Conservation (phyloP, 2,113 vertebrate species). For the Nerophis lumbriciformis region DNA sequence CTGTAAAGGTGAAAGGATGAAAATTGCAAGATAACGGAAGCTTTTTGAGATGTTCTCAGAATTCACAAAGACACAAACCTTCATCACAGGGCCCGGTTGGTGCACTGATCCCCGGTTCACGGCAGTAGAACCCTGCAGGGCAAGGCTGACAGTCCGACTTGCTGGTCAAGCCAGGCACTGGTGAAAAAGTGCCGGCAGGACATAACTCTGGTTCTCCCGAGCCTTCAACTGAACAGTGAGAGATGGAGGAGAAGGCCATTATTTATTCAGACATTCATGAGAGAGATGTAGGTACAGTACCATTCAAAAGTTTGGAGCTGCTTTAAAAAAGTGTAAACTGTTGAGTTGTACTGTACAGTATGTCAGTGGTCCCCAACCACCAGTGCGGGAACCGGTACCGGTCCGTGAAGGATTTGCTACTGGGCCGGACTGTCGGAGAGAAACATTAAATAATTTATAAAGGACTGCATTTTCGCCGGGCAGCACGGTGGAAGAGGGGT, state of each 20-base stretch:
- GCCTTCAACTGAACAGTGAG: slow-evolving; percentile 67
- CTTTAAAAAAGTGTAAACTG: too few species aligned
- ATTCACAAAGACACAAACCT: slow-evolving; percentile 59
- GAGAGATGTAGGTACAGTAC: neutral
- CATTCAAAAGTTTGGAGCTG: too few species aligned
- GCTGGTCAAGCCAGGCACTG: slow-evolving; percentile 55
- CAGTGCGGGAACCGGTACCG: too few species aligned
- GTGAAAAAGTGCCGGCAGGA: slow-evolving; percentile 81
- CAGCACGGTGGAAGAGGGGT: too few species aligned
- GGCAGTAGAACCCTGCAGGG: slow-evolving; percentile 78
- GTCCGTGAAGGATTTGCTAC: too few species aligned
- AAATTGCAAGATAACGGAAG: neutral
- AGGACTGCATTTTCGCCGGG: too few species aligned
- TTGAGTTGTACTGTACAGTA: too few species aligned
- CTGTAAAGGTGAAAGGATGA: slow-evolving; percentile 36
- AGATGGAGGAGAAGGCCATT: slow-evolving; percentile 17
- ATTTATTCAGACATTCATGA: neutral
- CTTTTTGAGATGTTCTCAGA: neutral
- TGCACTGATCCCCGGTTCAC: slow-evolving; percentile 66
- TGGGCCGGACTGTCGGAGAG: too few species aligned
- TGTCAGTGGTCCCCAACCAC: too few species aligned
- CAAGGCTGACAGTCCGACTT: slow-evolving; percentile 76
- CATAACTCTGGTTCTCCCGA: slow-evolving; percentile 74
- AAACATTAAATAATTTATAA: too few species aligned
- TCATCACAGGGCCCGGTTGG: slow-evolving; percentile 78